Base-by-base conservation (phyloP, 2,888 invertebrate genomes). In the Ganaspis brasiliensis region DNA sequence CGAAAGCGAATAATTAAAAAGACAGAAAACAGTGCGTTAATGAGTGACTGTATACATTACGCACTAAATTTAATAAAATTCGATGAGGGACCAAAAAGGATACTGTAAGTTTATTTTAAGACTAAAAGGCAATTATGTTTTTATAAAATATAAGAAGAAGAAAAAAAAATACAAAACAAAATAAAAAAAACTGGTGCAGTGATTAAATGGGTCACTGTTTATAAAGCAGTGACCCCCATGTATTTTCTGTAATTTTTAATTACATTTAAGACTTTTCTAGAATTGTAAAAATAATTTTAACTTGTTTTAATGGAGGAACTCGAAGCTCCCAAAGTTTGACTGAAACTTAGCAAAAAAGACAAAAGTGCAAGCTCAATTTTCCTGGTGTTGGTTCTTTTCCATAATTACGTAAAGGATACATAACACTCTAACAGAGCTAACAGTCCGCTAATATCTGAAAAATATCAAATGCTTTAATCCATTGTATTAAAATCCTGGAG, bases 401-500 rank as follows among this genome's bases (percentile, higher is more conserved):
- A 85, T 87, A 85, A 87, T 88, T 84, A 87, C 84, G 78, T 81
- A 79, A 77, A 81, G 80, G 81, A 61, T 86, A 87, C 85, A 84
- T 88, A 89, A 89, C 88, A 89, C 85, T 87, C 87, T 89, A 89
- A 89, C 89, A 88, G 85, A 86, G 85, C 88, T 88, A 89, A 89
- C 86, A 87, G 85, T 83, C 82, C 59, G 61, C 61, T 61, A 61
- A 61, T 61, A 61, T 61, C 12, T 82, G 61, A 80, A 74, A 55
- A 49, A 37, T 21, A 40, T 79, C 78, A 79, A 52, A 80, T 78
- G 84, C 85, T 85, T 85, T 79, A 61, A 61, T 61, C 16, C 37
- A 61, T 35, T 19, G 37, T 61, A 61, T 61, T 37, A 9, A 61
- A 61, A 61, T 61, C 19, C 37, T 35, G 61, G 4, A 37, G 37